phyloP scores from a whole-genome alignment of 1,140 invertebrate genomes.

The Pseudomyrmex gracilis region DNA sequence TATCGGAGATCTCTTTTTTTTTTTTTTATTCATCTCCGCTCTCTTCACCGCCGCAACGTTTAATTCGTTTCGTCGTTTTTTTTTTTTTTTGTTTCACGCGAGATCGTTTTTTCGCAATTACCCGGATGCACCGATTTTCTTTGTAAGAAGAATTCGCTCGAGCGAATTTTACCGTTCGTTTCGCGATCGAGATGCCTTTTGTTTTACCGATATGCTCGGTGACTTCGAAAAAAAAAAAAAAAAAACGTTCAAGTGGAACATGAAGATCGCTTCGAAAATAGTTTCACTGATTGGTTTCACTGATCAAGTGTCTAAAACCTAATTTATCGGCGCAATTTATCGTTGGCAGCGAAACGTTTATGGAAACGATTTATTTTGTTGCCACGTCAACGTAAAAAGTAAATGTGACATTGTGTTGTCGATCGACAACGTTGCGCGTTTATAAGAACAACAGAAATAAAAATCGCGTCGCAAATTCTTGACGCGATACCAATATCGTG shows the following conservation, averaged over 20 bases:
- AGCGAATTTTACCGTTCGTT: conserved; percentile 12
- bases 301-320: not conserved
- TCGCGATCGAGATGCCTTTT: not conserved
- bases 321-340: too few species aligned
- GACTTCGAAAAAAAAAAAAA: not conserved
- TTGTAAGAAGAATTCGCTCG: not conserved
- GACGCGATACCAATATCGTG: too few species aligned
- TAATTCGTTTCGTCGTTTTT: conserved; percentile 21
- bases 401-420: too few species aligned
- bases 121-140: too few species aligned
- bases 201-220: not conserved
- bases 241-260: not conserved
- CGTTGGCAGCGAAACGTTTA: too few species aligned
- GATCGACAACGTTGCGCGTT: too few species aligned
- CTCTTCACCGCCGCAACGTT: conserved; percentile 18
- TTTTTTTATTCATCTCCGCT: not conserved
- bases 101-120: not conserved
- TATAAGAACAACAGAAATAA: too few species aligned
- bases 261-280: not conserved
- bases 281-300: not conserved
- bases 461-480: too few species aligned
- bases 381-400: too few species aligned
- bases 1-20: conserved; percentile 56
- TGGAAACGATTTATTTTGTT: too few species aligned
- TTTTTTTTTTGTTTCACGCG: not conserved